Evolutionary conservation across 2,113 vertebrate genomes (phyloP), one percentile per base, ranked within the genome.

Genomic region (Alligator mississippiensis): DNA sequence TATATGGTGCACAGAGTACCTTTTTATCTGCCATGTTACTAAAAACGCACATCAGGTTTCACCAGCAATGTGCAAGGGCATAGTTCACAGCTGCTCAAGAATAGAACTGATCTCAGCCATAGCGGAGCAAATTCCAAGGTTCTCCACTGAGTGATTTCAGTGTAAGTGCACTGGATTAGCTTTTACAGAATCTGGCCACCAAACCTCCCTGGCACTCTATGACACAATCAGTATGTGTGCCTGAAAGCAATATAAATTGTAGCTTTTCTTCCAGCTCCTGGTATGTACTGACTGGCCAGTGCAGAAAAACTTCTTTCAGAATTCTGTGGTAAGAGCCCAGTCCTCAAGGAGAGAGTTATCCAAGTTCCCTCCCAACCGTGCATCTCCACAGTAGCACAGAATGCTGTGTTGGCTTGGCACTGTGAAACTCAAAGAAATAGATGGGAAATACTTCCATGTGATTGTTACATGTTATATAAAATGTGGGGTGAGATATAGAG

Each of bases 111-210:
- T 92, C 92, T 87, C 70, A 85, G 58, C 58, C 17, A 19, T 68
- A 57, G 82, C 38, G 11, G 34, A 24, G 70, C 34, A 74, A 24
- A 47, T 25, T 82, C 30, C 28, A 72, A 81, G 87, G 47, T 70
- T 85, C 82, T n/a, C 28, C 80, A 83, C 82, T 30, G n/a, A 1
- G 1, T 18, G 3, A 66, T 5, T 2, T 63, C 57, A 14, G 25
- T 83, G 81, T 89, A 78, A 88, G 82, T 95, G 77, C 47, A 9
- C 63, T 80, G 47, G 59, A 78, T 92, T 92, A 89, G 94, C 59
- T 64, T 59, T 62, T 34, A 74, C 0, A 4, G 15, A 77, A 91
- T 25, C 63, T 74, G 78, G n/a, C 79, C 86, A 27, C 82, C 78
- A 34, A 16, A 25, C 22, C 64, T 85, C 68, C 55, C 60, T n/a